These are phyloP conservation scores for Molothrus ater DNA, from an alignment of 2,797 vertebrate species.

Conservation along the genomic window DNA sequence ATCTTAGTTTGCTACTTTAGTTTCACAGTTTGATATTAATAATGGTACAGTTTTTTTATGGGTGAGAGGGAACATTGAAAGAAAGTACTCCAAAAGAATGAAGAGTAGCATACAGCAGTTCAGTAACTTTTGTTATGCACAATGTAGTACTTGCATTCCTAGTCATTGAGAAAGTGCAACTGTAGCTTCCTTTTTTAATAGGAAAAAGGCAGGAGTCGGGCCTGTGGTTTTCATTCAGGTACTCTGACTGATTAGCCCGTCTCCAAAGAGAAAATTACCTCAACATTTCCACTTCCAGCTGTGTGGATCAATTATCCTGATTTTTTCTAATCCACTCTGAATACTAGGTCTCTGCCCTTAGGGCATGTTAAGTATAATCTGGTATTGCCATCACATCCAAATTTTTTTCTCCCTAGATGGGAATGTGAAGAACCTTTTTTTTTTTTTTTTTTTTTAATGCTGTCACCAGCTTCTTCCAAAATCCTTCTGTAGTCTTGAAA, in stretches of 20 bases:
- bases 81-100: constrained; percentile 13
- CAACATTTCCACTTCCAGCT: constrained; percentile 62
- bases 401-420: constrained; percentile 14
- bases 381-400: constrained; percentile 26
- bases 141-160: constrained; percentile 27
- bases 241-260: constrained; percentile 46
- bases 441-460: constrained; percentile 25
- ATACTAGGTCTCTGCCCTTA: constrained; percentile 20
- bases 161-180: constrained; percentile 46
- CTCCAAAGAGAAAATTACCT: constrained; percentile 65
- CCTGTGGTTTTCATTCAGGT: constrained; percentile 65
- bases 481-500: constrained; percentile 44
- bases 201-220: neutral
- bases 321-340: constrained; percentile 1
- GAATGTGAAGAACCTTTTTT: constrained; percentile 47
- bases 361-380: constrained; percentile 40
- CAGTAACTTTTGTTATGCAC: constrained; percentile 13
- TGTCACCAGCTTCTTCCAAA: constrained; percentile 33
- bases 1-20: constrained; percentile 26
- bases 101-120: constrained; percentile 21
- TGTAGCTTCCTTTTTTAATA: neutral
- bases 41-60: constrained; percentile 9
- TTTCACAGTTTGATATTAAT: constrained; percentile 34
- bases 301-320: constrained; percentile 48
- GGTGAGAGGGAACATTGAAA: constrained; percentile 20